These are phyloP conservation scores for Drosophila kokeensis DNA, from an alignment of 2,888 invertebrate species.

Conservation along the genomic window DNA sequence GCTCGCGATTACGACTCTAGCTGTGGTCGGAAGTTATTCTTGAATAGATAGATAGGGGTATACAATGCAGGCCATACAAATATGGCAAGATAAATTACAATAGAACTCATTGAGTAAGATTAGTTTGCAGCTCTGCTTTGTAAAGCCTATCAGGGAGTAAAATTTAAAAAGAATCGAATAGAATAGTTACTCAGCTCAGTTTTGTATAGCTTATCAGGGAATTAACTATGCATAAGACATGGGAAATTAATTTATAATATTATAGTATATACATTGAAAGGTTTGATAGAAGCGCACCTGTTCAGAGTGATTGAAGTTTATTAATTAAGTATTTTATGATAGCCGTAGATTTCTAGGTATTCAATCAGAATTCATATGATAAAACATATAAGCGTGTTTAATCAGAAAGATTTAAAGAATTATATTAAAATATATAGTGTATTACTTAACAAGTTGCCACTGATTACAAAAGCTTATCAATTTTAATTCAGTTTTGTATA, in stretches of 20 bases:
- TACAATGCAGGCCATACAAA: not conserved
- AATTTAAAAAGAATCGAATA: not conserved
- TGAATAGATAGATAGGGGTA: not conserved
- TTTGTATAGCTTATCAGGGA: not conserved
- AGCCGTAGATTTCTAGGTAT: not conserved
- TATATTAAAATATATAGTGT: not conserved
- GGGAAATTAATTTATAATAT: not conserved
- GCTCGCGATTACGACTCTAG: conserved; percentile 18
- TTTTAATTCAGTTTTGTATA: not conserved
- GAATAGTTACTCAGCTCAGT: not conserved
- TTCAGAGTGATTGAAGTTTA: not conserved
- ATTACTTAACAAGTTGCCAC: not conserved
- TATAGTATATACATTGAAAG: not conserved
- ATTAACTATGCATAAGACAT: not conserved
- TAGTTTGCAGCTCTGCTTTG: not conserved
- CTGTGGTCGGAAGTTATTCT: not conserved
- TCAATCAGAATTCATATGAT: not conserved
- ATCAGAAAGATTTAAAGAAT: not conserved
- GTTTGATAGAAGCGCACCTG: not conserved
- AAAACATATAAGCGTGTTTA: not conserved
- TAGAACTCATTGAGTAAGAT: not conserved
- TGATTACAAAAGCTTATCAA: not conserved
- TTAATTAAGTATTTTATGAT: not conserved
- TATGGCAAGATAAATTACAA: not conserved
- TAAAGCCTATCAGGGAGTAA: not conserved